phyloP scores from a whole-genome alignment of 2,113 vertebrate species.

The Apodemus speciosus region DNA sequence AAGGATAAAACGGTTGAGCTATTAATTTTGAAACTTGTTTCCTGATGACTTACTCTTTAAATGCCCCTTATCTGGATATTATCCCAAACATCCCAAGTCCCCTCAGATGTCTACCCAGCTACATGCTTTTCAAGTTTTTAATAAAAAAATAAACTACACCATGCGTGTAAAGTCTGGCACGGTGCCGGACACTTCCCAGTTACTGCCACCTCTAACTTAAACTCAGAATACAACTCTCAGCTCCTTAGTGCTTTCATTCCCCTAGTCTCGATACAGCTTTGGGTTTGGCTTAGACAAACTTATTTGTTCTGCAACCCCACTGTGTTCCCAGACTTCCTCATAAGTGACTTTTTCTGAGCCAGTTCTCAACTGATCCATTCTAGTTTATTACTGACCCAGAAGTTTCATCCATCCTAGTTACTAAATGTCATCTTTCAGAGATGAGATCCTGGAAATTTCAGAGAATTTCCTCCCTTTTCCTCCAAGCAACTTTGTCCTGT shows the following conservation, averaged over 20 bases:
- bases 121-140: background rate
- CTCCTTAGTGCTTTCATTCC: background rate
- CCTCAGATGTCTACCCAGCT: background rate
- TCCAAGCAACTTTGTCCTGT: background rate
- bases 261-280: background rate
- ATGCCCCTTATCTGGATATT: background rate
- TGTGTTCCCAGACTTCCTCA: background rate
- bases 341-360: background rate
- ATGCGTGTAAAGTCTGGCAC: conserved; percentile 23
- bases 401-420: background rate
- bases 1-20: background rate
- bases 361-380: background rate
- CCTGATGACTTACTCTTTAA: background rate
- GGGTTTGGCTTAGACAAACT: background rate
- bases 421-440: background rate
- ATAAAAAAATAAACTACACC: conserved; percentile 10
- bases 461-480: background rate
- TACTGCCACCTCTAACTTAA: background rate
- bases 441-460: background rate
- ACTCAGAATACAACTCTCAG: background rate
- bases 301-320: background rate
- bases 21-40: conserved; percentile 13
- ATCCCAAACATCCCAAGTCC: background rate
- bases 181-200: background rate
- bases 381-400: background rate